Evolutionary conservation across 2,113 vertebrate genomes (phyloP).

Genomic region (Silurus glanis): DNA sequence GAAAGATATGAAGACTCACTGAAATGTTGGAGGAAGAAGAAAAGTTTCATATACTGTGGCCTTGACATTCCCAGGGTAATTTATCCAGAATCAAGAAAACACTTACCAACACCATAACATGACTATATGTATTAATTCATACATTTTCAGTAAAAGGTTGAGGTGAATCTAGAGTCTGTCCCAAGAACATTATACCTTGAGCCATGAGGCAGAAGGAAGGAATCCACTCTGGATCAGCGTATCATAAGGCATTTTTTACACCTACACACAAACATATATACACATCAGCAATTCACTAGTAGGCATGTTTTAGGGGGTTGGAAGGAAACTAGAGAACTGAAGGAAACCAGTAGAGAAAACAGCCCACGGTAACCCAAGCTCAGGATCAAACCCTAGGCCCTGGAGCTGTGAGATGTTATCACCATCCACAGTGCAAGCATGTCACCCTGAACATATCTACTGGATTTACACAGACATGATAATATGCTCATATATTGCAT

Average conservation of each 20-base stretch:
- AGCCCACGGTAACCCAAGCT: neutral
- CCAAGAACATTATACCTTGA: neutral
- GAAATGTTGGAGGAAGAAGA: neutral
- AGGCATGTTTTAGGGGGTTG: neutral
- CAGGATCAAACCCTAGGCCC: neutral
- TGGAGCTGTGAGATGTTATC: neutral
- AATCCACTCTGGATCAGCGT: neutral
- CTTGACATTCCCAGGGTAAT: neutral
- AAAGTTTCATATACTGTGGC: neutral
- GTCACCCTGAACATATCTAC: neutral
- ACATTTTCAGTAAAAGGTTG: neutral
- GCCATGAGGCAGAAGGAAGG: neutral
- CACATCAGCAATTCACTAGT: neutral
- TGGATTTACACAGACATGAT: too few species aligned
- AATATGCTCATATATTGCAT: neutral
- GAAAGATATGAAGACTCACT: neutral
- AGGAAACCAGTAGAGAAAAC: neutral
- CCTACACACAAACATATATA: neutral
- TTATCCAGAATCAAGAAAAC: neutral
- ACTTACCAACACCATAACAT: neutral
- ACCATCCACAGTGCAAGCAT: neutral
- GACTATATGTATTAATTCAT: neutral
- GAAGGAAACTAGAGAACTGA: neutral
- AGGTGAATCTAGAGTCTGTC: neutral
- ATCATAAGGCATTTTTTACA: neutral